phyloP scores from a whole-genome alignment of 2,888 invertebrate genomes.

The Zhuqinia jingwanae region DNA sequence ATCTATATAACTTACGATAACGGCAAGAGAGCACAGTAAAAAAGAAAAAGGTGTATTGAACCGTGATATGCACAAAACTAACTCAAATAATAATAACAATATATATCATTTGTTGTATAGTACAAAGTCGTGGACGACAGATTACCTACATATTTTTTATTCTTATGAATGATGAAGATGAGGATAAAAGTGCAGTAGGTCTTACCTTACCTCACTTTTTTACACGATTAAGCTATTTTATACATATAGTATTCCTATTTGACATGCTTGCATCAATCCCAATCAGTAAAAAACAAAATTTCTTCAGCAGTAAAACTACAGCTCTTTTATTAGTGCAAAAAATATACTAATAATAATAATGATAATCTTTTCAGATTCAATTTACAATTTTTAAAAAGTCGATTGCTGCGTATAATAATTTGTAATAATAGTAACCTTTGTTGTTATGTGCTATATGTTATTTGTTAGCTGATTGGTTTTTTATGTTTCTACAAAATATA shows the following conservation, averaged over 20 bases:
- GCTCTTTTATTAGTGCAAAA: not conserved
- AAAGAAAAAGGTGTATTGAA: constrained; percentile 34
- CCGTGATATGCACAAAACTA: constrained; percentile 32
- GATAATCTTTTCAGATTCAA: constrained; percentile 9
- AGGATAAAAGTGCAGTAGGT: constrained; percentile 18
- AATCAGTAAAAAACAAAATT: too few species aligned
- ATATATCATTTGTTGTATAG: constrained; percentile 1
- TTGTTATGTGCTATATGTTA: not conserved
- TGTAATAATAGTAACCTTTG: not conserved
- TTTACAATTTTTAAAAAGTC: constrained; percentile 8
- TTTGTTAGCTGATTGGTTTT: not conserved
- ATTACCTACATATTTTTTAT: constrained; percentile 12
- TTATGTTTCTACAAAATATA: not conserved
- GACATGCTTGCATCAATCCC: too few species aligned
- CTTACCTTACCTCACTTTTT: too few species aligned
- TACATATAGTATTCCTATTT: too few species aligned
- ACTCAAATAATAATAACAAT: too few species aligned
- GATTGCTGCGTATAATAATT: not conserved
- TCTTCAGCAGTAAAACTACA: too few species aligned
- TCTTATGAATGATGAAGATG: not conserved
- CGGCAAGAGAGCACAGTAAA: constrained; percentile 5
- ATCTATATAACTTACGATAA: constrained; percentile 59
- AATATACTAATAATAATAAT: too few species aligned
- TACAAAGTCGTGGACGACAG: constrained; percentile 10
- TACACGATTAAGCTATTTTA: too few species aligned